Evolutionary conservation across 2,797 vertebrate genomes (phyloP).

Genomic region (Macropus fuliginosus): DNA sequence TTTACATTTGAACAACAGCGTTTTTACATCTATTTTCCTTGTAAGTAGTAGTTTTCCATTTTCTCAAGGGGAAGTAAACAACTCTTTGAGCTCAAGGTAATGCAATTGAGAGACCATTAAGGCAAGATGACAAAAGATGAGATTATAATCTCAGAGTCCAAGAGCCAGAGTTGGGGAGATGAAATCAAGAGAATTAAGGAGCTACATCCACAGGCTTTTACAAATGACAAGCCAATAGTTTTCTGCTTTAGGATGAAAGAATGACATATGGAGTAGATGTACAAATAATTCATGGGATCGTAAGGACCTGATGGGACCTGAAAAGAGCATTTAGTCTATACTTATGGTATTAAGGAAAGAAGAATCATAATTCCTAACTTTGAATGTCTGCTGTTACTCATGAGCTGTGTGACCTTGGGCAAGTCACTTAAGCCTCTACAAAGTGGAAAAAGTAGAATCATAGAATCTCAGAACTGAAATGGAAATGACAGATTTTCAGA

Average conservation of each 20-base stretch:
- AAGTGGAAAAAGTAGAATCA: background rate
- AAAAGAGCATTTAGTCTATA: background rate
- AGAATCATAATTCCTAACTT: background rate
- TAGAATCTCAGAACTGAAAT: background rate
- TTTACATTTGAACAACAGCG: slow-evolving; percentile 36
- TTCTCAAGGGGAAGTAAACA: slow-evolving; percentile 53
- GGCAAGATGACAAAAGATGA: slow-evolving; percentile 68
- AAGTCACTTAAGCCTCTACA: background rate
- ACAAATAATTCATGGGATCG: slow-evolving; percentile 25
- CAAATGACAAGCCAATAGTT: slow-evolving; percentile 54
- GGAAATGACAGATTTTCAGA: background rate
- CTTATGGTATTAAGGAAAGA: background rate
- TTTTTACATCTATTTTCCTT: slow-evolving; percentile 24
- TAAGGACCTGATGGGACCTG: slow-evolving; percentile 34
- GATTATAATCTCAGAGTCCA: slow-evolving; percentile 66
- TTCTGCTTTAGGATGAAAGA: slow-evolving; percentile 50
- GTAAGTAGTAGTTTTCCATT: slow-evolving; percentile 76
- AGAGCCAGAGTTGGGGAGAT: slow-evolving; percentile 70
- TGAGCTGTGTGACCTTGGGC: background rate
- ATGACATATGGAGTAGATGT: background rate
- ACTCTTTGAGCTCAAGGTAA: slow-evolving; percentile 46
- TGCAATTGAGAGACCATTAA: slow-evolving; percentile 71
- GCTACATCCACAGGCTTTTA: slow-evolving; percentile 51
- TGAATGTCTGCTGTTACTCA: background rate
- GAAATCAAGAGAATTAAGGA: slow-evolving; percentile 68